Base-by-base conservation (phyloP, 2,113 vertebrate species). In the Motacilla alba region DNA sequence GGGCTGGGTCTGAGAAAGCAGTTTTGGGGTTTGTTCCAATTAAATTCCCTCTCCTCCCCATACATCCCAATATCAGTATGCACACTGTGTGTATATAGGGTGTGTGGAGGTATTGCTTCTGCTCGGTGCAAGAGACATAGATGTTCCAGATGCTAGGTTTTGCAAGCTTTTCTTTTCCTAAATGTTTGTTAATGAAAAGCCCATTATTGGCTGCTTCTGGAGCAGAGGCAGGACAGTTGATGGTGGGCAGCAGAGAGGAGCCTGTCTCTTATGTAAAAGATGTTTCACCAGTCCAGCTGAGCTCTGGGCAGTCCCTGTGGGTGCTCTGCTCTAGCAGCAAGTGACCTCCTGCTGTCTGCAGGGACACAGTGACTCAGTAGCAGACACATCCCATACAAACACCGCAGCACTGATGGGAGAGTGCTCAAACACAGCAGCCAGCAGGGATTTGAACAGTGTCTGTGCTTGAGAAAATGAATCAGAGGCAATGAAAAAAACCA, bases 281-380 rank as follows among this genome's bases (percentile, higher is more conserved):
- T 1, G 0, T 50, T 47, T 77, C 19, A 19, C n/a, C 13, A 12
- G 83, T 15, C 15, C 2, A 6, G 59, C 67, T 55, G 22, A 59
- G 80, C 88, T 55, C 41, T 0, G 2, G 60, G 85, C 70, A 0
- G 2, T 70, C 81, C 44, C 63, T 22, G 43, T 17, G 24, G 82
- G 55, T 62, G 87, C 83, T 77, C 15, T 66, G 93, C 67, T 67
- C 43, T 7, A 11, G 68, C 93, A 72, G 90, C 87, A 11, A 49
- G 78, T 94, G 94, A 97, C 92, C 96, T 90, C 84, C 1, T 37
- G 84, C 74, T 94, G 80, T 83, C 83, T 33, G 86, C 78, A 39
- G 93, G 93, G 73, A 50, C 18, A 14, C 43, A 1, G 67, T 87
- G 94, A 86, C 60, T 87, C 90, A 31, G 83, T 23, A 63, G 87